These are phyloP conservation scores for Rugalucina vietnamica DNA, from an alignment of 2,888 invertebrate genomes.

Conservation along the genomic window DNA sequence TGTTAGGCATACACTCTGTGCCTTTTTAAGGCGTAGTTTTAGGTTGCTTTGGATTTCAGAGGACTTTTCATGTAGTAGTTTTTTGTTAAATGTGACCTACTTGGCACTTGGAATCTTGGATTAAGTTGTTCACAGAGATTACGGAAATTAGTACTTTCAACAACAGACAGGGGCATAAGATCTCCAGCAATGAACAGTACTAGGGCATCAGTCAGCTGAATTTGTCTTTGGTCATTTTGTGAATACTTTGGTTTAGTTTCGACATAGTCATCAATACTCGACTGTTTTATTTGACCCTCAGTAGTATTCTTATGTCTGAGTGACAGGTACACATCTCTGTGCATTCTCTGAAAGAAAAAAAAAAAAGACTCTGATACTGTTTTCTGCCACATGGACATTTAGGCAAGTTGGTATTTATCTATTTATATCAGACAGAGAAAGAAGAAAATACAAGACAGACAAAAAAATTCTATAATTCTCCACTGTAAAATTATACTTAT, in stretches of 20 bases:
- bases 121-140: conserved; percentile 25
- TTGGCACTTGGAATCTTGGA: conserved; percentile 9
- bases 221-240: conserved; percentile 30
- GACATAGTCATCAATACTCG: background rate
- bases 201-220: conserved; percentile 28
- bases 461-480: background rate
- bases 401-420: background rate
- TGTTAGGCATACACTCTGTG: conserved; percentile 47
- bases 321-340: background rate
- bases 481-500: background rate
- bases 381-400: background rate
- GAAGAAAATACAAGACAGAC: background rate
- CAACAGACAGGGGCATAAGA: conserved; percentile 38
- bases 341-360: background rate
- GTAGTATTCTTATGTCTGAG: too few species aligned
- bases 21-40: conserved; percentile 26
- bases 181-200: conserved; percentile 46
- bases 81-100: conserved; percentile 5
- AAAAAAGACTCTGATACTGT: background rate
- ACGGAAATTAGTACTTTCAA: conserved; percentile 40
- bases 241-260: conserved; percentile 24
- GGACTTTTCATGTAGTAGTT: conserved; percentile 32
- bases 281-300: too few species aligned
- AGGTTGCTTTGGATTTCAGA: conserved; percentile 15
- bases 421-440: background rate